phyloP scores from a whole-genome alignment of 2,113 vertebrate genomes.

The Platichthys flesus region DNA sequence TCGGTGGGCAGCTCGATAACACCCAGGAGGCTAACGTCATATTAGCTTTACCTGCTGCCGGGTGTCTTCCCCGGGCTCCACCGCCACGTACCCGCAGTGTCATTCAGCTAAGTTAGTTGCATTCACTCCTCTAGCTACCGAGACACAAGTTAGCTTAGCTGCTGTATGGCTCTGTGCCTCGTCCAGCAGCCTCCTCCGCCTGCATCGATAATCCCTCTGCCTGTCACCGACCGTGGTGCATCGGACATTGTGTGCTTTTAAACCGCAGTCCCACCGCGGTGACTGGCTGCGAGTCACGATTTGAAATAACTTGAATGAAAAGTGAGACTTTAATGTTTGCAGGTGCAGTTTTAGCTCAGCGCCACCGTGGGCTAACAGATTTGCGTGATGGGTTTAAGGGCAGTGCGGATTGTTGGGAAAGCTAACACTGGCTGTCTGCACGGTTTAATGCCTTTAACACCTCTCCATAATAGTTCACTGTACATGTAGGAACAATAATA shows the following conservation, averaged over 20 bases:
- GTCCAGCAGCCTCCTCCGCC: neutral
- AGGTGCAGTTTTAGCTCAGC: too few relatives aligned
- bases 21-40: conserved; percentile 28
- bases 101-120: neutral
- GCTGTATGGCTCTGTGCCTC: neutral
- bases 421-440: neutral
- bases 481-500: neutral
- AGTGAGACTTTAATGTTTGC: too few relatives aligned
- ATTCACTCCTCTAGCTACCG: neutral
- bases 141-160: conserved; percentile 12
- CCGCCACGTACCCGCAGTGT: neutral
- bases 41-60: conserved; percentile 4
- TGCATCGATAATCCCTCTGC: conserved; percentile 9
- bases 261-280: too few relatives aligned
- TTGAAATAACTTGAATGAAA: too few relatives aligned
- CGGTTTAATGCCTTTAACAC: conserved; percentile 12
- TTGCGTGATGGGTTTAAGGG: neutral
- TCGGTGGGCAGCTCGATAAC: conserved; percentile 29
- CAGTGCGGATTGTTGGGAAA: too few relatives aligned
- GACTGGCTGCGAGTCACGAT: too few relatives aligned
- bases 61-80: neutral
- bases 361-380: neutral
- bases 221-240: neutral
- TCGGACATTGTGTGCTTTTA: neutral
- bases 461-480: neutral